A percentile compares a stretch with the other conserved stretches of the same genome.
These are phyloP conservation scores for Chymomyza fuscimana DNA, from an alignment of 2,888 invertebrate genomes.

Conservation along the genomic window DNA sequence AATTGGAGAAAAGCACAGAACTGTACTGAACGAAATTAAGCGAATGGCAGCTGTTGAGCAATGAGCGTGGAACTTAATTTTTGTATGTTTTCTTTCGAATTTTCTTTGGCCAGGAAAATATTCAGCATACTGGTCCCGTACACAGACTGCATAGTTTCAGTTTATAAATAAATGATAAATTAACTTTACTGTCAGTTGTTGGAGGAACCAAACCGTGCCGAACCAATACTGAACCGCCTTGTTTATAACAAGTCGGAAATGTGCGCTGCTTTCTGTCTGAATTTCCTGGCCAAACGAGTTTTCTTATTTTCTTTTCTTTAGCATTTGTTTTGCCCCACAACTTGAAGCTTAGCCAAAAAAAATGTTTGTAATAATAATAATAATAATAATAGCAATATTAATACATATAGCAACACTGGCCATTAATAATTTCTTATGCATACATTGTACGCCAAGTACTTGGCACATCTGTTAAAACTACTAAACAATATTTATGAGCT, in stretches of 20 bases:
- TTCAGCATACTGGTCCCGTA: not conserved
- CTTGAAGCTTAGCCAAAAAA: not conserved
- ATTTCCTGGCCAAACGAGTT: not conserved
- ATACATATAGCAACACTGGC: too few relatives aligned
- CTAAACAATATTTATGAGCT: too few relatives aligned
- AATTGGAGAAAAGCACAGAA: not conserved
- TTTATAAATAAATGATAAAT: slow-evolving; percentile 74
- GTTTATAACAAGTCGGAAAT: slow-evolving; percentile 52
- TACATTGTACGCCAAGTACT: too few relatives aligned
- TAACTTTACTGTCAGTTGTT: slow-evolving; percentile 52
- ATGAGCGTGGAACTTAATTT: slow-evolving; percentile 52
- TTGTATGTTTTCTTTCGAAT: not conserved
- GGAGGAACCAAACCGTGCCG: slow-evolving; percentile 25
- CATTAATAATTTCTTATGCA: too few relatives aligned
- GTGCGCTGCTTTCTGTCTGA: slow-evolving; percentile 16
- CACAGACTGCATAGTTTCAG: slow-evolving; percentile 17
- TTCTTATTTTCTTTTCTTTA: slow-evolving; percentile 4
- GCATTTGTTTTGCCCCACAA: not conserved
- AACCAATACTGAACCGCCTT: slow-evolving; percentile 28
- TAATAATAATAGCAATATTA: too few relatives aligned
- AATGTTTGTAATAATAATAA: not conserved
- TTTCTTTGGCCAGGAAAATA: not conserved
- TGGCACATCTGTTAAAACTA: too few relatives aligned
- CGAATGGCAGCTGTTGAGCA: slow-evolving; percentile 52
- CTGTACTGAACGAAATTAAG: slow-evolving; percentile 28